Evolutionary conservation across 1,140 invertebrate genomes (phyloP).

Genomic region (Hypsibius dujardini): DNA sequence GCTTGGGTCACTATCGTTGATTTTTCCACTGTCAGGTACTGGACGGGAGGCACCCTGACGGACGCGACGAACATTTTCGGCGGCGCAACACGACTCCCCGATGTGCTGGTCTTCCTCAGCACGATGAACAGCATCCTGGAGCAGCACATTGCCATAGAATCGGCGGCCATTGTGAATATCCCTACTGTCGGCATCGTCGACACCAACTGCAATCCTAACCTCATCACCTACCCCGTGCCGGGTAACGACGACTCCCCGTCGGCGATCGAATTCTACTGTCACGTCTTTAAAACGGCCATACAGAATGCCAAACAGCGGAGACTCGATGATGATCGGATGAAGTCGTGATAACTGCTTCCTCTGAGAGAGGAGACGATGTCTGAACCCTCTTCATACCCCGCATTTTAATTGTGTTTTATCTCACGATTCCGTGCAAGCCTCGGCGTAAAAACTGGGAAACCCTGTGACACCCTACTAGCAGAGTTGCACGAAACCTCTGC

Average conservation of each 20-base stretch:
- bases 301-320: slow-evolving; percentile 60
- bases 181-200: slow-evolving; percentile 86
- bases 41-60: slow-evolving; percentile 66
- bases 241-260: slow-evolving; percentile 81
- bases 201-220: slow-evolving; percentile 77
- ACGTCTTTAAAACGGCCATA: slow-evolving; percentile 77
- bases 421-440: too few species aligned
- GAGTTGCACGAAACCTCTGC: too few species aligned
- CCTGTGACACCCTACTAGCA: too few species aligned
- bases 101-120: slow-evolving; percentile 75
- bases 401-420: too few species aligned
- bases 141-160: slow-evolving; percentile 55
- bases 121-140: slow-evolving; percentile 43
- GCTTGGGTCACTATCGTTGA: too few species aligned
- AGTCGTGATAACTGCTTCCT: too few species aligned
- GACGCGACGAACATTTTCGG: slow-evolving; percentile 61
- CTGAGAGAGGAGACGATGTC: too few species aligned
- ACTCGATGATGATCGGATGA: slow-evolving; percentile 34
- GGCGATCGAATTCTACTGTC: slow-evolving; percentile 64
- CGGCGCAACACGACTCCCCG: slow-evolving; percentile 62
- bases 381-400: too few species aligned
- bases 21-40: slow-evolving; percentile 45
- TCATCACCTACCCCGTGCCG: slow-evolving; percentile 79
- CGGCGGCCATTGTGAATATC: slow-evolving; percentile 83
- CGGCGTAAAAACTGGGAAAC: too few species aligned